Evolutionary conservation across 1,140 invertebrate genomes (phyloP), one percentile per base, ranked within the genome.

Genomic region (Lepidostoma basale): DNA sequence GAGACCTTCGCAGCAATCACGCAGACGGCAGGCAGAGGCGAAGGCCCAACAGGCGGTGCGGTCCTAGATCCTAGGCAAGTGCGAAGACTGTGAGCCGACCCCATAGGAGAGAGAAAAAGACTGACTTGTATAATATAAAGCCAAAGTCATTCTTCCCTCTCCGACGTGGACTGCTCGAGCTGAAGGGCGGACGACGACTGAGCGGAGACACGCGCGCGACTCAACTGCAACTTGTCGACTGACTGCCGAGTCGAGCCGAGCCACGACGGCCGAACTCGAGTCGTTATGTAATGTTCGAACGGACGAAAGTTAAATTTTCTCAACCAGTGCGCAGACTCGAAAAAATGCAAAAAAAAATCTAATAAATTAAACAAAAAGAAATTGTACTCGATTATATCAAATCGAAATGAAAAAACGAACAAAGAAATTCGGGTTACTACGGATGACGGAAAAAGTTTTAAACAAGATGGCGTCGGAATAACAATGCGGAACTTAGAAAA

Each of bases 101-200:
- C 40, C 36, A 62, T 62, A 62, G 59, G 59, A 62, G 59, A 62
- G 59, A 62, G 59, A 62, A 62, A 62, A 62, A 62, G 59, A 62
- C 59, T 62, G 59, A 62, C 59, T 62, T 20, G 23, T 12, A 16
- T 10, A 45, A 26, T 20, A 23, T 25, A 62, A 20, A 62, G 59
- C 26, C 59, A 18, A 45, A 62, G 59, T 45, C 59, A 25, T 59
- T 40, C 25, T 62, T 44, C 59, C 39, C 59, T 39, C 59, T 26
- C 59, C 59, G 16, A 45, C 16, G 59, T 45, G 59, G 40, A 44
- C 39, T 44, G 39, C 59, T 28, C 56, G 16, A 14, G 30, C 14
- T 39, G 58, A 25, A 20, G 10, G 30, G 30, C 58, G 56, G 6
- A 1, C 25, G 28, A 22, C 30, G 56, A n/a, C n/a, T n/a, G n/a